A percentile compares a stretch with the other conserved stretches of the same genome.
Evolutionary conservation across 1,140 invertebrate genomes (phyloP).

Genomic region (Chelonus insularis): DNA sequence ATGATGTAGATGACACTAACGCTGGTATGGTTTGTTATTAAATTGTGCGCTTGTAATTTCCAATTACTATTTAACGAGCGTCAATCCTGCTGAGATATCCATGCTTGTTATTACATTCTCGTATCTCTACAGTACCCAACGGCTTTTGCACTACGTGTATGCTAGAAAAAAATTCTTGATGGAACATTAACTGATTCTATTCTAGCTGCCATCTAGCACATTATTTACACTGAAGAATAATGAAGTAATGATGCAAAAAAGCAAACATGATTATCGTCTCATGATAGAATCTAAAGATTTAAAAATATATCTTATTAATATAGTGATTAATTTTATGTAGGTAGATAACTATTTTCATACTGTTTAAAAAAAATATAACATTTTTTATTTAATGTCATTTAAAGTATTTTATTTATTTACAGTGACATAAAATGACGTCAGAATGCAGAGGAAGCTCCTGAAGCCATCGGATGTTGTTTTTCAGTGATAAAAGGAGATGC

Average conservation of each 20-base stretch:
- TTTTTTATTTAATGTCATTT: not conserved
- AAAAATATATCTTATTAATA: too few species aligned
- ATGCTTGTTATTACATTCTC: conserved; percentile 18
- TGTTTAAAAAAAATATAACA: not conserved
- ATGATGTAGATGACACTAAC: not conserved
- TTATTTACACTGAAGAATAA: too few species aligned
- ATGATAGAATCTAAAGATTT: too few species aligned
- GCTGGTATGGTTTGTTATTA: conserved; percentile 19
- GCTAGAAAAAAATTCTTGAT: too few species aligned
- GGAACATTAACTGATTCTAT: too few species aligned
- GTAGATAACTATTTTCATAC: too few species aligned
- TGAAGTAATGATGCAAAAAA: too few species aligned
- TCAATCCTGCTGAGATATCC: not conserved
- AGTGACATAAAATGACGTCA: not conserved
- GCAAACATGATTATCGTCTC: too few species aligned
- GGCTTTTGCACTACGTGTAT: not conserved
- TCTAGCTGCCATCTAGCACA: too few species aligned
- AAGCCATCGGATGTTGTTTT: not conserved
- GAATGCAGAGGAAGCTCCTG: not conserved
- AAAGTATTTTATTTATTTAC: conserved; percentile 1
- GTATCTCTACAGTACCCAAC: not conserved
- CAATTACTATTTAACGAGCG: conserved; percentile 23
- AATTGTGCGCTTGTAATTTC: conserved; percentile 22
- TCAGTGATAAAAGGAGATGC: not conserved
- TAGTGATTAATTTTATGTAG: too few species aligned